Conservation (phyloP, 2,797 vertebrate genomes). For the Erithacus rubecula region DNA sequence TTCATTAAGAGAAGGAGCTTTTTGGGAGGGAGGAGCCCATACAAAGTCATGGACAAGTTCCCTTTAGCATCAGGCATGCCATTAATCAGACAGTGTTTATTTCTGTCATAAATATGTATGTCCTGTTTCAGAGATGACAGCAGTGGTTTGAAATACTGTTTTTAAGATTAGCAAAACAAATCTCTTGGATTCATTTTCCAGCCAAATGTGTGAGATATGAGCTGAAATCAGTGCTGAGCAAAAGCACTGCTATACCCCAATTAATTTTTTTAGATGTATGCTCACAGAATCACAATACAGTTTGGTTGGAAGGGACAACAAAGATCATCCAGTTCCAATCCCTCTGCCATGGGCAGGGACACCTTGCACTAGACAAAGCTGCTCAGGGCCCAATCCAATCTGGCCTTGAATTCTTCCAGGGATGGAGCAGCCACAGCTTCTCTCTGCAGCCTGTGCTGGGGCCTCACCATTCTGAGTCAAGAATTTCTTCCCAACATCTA, state of each 20-base stretch:
- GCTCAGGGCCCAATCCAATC: neutral
- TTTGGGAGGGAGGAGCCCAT: neutral
- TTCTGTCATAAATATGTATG: neutral
- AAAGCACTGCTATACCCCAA: neutral
- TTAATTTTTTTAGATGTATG: neutral
- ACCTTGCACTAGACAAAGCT: neutral
- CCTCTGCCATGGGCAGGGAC: neutral
- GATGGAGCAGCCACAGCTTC: neutral
- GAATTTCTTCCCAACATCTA: neutral
- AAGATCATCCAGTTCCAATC: neutral
- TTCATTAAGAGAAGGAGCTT: neutral
- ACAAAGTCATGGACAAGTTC: neutral
- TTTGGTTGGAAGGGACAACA: neutral
- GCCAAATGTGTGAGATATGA: constrained; percentile 19
- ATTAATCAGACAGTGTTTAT: neutral
- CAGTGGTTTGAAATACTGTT: neutral
- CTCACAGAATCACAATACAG: neutral
- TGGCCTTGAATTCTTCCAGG: neutral
- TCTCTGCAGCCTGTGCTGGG: neutral
- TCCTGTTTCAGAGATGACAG: neutral
- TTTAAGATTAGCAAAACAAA: constrained; percentile 34
- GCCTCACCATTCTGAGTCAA: no score
- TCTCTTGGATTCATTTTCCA: constrained; percentile 34
- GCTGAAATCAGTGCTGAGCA: constrained; percentile 11
- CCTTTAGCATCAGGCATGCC: neutral